Conservation (phyloP, 2,888 invertebrate species). For the Phytoseiulus persimilis region DNA sequence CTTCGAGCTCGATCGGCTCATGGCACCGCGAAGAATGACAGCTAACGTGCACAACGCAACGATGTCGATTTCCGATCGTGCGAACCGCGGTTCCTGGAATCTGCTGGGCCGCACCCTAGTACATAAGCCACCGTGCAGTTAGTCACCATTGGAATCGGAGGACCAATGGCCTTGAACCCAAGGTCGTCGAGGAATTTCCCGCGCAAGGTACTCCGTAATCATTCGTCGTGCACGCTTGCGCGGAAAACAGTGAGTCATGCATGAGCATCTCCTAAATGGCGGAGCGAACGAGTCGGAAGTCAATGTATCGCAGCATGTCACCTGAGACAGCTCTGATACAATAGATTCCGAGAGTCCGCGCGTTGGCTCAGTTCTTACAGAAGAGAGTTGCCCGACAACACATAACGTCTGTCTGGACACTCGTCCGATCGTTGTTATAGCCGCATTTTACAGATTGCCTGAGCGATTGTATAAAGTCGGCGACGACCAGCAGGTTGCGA, state of each 20-base stretch:
- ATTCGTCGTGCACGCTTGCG: not conserved
- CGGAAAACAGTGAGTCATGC: not conserved
- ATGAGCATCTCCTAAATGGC: not conserved
- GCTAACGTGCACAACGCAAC: not conserved
- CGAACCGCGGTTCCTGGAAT: not conserved
- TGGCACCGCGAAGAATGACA: not conserved
- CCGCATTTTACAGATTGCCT: not conserved
- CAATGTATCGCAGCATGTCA: not conserved
- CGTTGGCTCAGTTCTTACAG: not conserved
- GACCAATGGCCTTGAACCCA: not conserved
- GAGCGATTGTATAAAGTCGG: not conserved
- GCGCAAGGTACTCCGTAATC: not conserved
- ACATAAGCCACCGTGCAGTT: not conserved
- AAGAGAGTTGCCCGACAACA: not conserved
- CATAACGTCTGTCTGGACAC: not conserved
- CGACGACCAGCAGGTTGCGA: not conserved
- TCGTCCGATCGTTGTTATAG: not conserved
- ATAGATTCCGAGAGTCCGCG: not conserved
- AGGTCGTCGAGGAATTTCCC: not conserved
- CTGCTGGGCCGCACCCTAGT: not conserved
- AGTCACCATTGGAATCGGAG: not conserved
- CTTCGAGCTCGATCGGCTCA: too few relatives aligned
- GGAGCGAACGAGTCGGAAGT: not conserved
- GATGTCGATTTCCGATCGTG: not conserved
- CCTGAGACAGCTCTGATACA: not conserved